These are phyloP conservation scores for Plectrocnemia conspersa DNA, from an alignment of 1,140 invertebrate genomes.

Conservation along the genomic window DNA sequence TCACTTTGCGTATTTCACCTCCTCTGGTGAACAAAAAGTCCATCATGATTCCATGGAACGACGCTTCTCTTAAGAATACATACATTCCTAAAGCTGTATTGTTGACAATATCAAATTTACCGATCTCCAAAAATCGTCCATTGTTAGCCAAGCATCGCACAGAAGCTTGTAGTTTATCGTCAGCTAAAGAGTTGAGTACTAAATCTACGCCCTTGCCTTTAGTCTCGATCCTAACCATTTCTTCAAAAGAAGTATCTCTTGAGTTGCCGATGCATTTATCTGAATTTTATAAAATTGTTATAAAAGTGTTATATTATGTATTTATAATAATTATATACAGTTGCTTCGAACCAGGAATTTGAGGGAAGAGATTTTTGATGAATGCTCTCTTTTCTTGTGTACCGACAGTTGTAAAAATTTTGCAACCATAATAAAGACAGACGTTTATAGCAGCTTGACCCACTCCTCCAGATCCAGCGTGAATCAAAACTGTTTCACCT, in stretches of 20 bases:
- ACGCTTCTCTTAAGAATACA: constrained; percentile 76
- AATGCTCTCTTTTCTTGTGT: constrained; percentile 70
- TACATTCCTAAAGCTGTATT: constrained; percentile 65
- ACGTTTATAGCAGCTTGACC: constrained; percentile 81
- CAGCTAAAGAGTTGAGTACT: constrained; percentile 63
- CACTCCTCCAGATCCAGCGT: constrained; percentile 86
- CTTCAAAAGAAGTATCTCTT: constrained; percentile 58
- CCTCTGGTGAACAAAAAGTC: constrained; percentile 61
- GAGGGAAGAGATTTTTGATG: constrained; percentile 69
- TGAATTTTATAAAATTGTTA: constrained; percentile 28
- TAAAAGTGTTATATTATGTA: not conserved
- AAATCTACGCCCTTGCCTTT: constrained; percentile 62
- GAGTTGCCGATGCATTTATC: constrained; percentile 59
- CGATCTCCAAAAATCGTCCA: constrained; percentile 73
- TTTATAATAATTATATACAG: not conserved
- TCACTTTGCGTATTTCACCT: constrained; percentile 42
- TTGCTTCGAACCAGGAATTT: constrained; percentile 47
- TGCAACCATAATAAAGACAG: constrained; percentile 65
- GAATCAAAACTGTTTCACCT: constrained; percentile 74
- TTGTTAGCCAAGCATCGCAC: constrained; percentile 67
- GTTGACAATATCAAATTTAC: constrained; percentile 67
- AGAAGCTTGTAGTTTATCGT: constrained; percentile 66
- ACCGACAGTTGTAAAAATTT: constrained; percentile 71
- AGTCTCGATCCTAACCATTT: constrained; percentile 54
- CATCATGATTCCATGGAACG: constrained; percentile 83